phyloP scores from a whole-genome alignment of 2,888 invertebrate species.

The Tachystola acroxantha region DNA sequence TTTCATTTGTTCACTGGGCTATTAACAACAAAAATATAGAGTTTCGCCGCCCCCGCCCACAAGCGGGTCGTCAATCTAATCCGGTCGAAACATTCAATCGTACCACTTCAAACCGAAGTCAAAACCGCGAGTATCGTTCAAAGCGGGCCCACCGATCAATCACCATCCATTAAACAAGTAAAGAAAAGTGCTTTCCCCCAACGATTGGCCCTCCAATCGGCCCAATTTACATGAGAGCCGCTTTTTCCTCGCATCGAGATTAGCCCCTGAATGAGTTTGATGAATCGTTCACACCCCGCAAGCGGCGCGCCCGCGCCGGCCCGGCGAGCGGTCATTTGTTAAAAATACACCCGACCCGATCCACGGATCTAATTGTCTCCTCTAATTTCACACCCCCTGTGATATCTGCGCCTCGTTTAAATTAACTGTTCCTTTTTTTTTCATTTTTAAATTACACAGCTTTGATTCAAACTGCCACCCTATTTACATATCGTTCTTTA shows the following conservation, averaged over 20 bases:
- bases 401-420: slow-evolving; percentile 61
- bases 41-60: background rate
- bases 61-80: slow-evolving; percentile 26
- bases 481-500: no score
- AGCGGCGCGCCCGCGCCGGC: slow-evolving; percentile 37
- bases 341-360: slow-evolving; percentile 77
- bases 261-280: slow-evolving; percentile 77
- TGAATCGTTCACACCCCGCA: slow-evolving; percentile 69
- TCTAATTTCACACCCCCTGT: slow-evolving; percentile 75
- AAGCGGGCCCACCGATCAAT: slow-evolving; percentile 69
- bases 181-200: slow-evolving; percentile 76
- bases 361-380: slow-evolving; percentile 77
- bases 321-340: slow-evolving; percentile 53
- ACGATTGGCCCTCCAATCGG: slow-evolving; percentile 74
- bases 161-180: slow-evolving; percentile 78
- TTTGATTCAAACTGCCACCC: background rate
- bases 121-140: slow-evolving; percentile 71
- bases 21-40: background rate
- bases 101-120: slow-evolving; percentile 63
- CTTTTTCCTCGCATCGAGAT: slow-evolving; percentile 77
- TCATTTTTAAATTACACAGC: slow-evolving; percentile 22
- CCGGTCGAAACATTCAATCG: slow-evolving; percentile 50
- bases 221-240: slow-evolving; percentile 78
- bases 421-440: slow-evolving; percentile 40
- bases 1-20: no score